Evolutionary conservation across 2,113 vertebrate species (phyloP), one percentile per base, ranked within the genome.

Genomic region (Clarias gariepinus): DNA sequence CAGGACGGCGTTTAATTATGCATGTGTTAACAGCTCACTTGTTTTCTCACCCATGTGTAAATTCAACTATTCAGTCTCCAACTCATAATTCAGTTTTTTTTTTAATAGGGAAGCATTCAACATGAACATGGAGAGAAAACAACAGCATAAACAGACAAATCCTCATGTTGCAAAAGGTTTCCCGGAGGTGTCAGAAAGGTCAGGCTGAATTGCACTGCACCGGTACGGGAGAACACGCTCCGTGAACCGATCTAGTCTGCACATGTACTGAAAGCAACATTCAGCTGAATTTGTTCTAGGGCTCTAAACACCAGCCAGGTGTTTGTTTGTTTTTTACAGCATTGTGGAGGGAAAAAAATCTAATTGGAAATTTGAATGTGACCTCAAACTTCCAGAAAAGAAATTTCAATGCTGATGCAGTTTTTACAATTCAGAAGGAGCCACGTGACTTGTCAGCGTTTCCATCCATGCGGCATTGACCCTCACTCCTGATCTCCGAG

Each of bases 1-100:
- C 81, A 84, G 73, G 66, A 81, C 84, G 12, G 41, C 81, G 79
- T 89, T 89, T 90, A 90, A 89, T 88, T 89, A 90, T 89, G 82
- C 77, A 84, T 85, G 85, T 86, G 73, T 82, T 79, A 88, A 87
- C 84, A 88, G 86, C 76, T 91, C 85, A 78, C 64, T 88, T 87
- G 89, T 87, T 71, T 86, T 86, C 74, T 84, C 47, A 28, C 83
- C 89, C 89, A 47, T 81, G 80, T 87, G 89, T 86, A 85, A 87
- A 89, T 89, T 79, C 74, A 36, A 61, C 55, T 47, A 69, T 68
- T 58, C 64, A 25, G 47, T 86, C 86, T 85, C 79, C 57, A 30
- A 80, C 63, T 89, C 80, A 85, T 83, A 78, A 87, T 55, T 87
- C 84, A 68, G 60, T 47, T 8, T 47, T 47, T 47, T 47, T 47